These are phyloP conservation scores for Chromoteleia sp. DNA, from an alignment of 2,888 invertebrate genomes.

Conservation along the genomic window DNA sequence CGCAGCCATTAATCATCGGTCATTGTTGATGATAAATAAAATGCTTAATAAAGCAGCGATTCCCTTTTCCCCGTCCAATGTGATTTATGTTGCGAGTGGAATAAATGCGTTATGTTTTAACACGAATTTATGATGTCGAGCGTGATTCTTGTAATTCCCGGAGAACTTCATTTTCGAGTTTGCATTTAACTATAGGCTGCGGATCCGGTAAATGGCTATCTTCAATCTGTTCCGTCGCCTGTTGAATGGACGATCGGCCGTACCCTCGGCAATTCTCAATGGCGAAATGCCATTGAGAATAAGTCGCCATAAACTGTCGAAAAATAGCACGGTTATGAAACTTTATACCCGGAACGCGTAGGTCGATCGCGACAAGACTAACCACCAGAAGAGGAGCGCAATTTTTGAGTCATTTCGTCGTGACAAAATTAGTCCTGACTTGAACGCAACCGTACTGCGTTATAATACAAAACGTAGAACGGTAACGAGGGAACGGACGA, in stretches of 20 bases:
- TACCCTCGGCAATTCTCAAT: slow-evolving; percentile 58
- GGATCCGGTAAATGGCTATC: slow-evolving; percentile 61
- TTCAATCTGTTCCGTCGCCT: slow-evolving; percentile 65
- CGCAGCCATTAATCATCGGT: slow-evolving; percentile 20
- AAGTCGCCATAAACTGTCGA: slow-evolving; percentile 63
- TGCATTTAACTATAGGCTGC: slow-evolving; percentile 7
- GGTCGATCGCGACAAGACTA: slow-evolving; percentile 18
- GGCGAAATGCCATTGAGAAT: slow-evolving; percentile 55
- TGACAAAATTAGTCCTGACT: slow-evolving; percentile 9
- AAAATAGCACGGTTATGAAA: slow-evolving; percentile 43
- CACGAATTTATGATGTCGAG: slow-evolving; percentile 40
- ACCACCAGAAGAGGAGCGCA: neutral
- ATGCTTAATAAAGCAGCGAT: slow-evolving; percentile 26
- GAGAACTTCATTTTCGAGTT: slow-evolving; percentile 23
- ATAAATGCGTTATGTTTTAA: slow-evolving; percentile 35
- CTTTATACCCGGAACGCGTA: too few species aligned
- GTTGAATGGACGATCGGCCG: slow-evolving; percentile 62
- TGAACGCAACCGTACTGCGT: slow-evolving; percentile 30
- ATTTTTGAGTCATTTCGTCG: slow-evolving; percentile 40
- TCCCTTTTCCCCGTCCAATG: neutral
- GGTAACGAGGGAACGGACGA: slow-evolving; percentile 25
- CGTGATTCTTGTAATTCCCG: slow-evolving; percentile 8
- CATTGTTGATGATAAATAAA: slow-evolving; percentile 33
- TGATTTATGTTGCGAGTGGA: slow-evolving; percentile 24
- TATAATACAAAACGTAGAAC: slow-evolving; percentile 35